Conservation (phyloP, 2,888 invertebrate genomes). For the Dicranocentrus wangi region DNA sequence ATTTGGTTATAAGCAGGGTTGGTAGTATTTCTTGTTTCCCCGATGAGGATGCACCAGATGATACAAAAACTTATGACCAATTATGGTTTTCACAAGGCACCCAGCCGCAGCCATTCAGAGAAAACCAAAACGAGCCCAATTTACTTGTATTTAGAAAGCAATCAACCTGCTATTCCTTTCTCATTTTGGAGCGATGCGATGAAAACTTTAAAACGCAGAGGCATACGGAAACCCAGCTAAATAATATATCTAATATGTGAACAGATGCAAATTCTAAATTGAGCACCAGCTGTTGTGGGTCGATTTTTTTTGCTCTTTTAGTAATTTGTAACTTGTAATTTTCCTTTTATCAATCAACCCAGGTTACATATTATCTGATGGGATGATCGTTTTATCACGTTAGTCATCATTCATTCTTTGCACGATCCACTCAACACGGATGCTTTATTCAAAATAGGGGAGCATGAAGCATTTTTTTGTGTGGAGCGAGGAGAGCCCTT, state of each 20-base stretch:
- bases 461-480: not conserved
- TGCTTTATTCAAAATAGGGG: not conserved
- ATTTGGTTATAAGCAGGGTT: constrained; percentile 1
- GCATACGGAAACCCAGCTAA: too few relatives aligned
- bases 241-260: too few relatives aligned
- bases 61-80: constrained; percentile 26
- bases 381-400: constrained; percentile 1
- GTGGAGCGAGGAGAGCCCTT: constrained; percentile 34
- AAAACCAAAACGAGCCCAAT: constrained; percentile 23
- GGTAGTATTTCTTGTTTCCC: constrained; percentile 35
- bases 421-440: not conserved
- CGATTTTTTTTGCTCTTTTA: constrained; percentile 34
- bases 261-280: constrained; percentile 40
- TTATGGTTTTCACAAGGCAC: constrained; percentile 6
- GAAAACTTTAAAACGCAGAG: not conserved
- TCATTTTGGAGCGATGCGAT: constrained; percentile 1
- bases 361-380: constrained; percentile 24
- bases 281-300: constrained; percentile 26
- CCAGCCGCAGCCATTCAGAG: not conserved
- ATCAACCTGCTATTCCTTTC: constrained; percentile 50
- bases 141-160: constrained; percentile 40
- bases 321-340: constrained; percentile 55
- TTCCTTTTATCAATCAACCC: constrained; percentile 51
- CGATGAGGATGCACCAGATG: too few relatives aligned
- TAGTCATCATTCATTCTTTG: not conserved